Evolutionary conservation across 2,797 vertebrate genomes (phyloP), one percentile per base, ranked within the genome.

Genomic region (Phrynocephalus vlangalii): DNA sequence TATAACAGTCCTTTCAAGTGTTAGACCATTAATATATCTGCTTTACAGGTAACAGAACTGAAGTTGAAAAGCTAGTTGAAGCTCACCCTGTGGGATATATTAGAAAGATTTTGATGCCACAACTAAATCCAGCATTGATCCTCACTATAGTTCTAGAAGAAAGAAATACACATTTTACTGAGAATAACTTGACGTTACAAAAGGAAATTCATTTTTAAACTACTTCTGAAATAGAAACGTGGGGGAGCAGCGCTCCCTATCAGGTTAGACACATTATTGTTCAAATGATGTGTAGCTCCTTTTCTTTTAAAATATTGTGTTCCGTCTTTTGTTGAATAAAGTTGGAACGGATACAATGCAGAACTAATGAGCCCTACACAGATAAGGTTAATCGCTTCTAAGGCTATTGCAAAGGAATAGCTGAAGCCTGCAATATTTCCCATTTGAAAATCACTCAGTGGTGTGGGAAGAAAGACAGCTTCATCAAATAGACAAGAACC

Each of bases 351-450:
- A 52, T 81, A 75, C 78, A 81, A 68, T 88, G 50, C 71, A 88
- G 78, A 85, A 81, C 78, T 88, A 85, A 88, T 85, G 78, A 88
- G 70, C 87, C 83, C 15, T 75, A 68, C 66, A 66, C 67, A 88
- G 82, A 88, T 88, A 80, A 88, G 87, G 83, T 88, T 88, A 88
- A 88, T 88, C 83, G 5, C 44, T 85, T 85, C 63, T 60, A 81
- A 68, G 44, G 38, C 67, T 22, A 33, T 75, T 88, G 83, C 83
- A 67, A 68, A 85, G 44, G 26, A 88, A 67, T 75, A 75, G 87
- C 87, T 88, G 80, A 85, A 84, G 78, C 75, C 13, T 26, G 71
- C 83, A 88, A 84, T 81, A 85, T 81, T 85, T 85, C 83, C 80
- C 75, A 44, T 75, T 85, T 52, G 78, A 81, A 88, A 88, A 72